Evolutionary conservation across 2,113 vertebrate genomes (phyloP).

Genomic region (Puntigrus tetrazona): DNA sequence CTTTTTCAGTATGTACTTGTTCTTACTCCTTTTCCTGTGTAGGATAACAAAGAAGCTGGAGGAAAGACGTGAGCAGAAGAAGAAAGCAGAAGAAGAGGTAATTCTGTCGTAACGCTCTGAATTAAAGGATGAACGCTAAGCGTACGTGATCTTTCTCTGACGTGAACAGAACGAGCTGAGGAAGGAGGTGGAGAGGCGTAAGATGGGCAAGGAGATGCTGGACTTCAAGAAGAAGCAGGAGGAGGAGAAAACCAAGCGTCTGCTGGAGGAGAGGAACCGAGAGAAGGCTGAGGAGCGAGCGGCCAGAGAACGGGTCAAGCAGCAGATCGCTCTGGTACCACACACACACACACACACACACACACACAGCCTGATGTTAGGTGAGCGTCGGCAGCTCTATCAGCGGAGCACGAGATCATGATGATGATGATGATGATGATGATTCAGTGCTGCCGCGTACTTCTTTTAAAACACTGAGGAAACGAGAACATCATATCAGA

Average conservation of each 20-base stretch:
- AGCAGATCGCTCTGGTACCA: slow-evolving; percentile 91
- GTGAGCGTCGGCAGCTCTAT: no score
- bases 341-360: no score
- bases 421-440: no score
- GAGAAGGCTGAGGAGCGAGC: slow-evolving; percentile 93
- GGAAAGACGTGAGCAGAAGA: slow-evolving; percentile 85
- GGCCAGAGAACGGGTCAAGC: slow-evolving; percentile 88
- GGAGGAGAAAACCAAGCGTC: slow-evolving; percentile 86
- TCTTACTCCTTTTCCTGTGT: not conserved
- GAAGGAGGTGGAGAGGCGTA: slow-evolving; percentile 90
- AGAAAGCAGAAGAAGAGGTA: slow-evolving; percentile 90
- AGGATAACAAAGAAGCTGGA: slow-evolving; percentile 92
- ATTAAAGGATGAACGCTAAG: not conserved
- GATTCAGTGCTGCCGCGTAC: no score
- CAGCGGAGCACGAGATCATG: no score
- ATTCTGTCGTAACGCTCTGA: not conserved
- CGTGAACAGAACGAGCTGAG: slow-evolving; percentile 81
- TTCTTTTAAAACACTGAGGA: no score
- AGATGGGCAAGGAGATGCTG: slow-evolving; percentile 88
- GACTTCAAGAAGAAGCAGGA: slow-evolving; percentile 91
- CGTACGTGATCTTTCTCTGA: not conserved
- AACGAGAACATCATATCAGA: no score
- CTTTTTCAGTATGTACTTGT: not conserved
- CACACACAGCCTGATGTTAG: no score
- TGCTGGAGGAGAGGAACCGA: slow-evolving; percentile 90